These are phyloP conservation scores for Pyrgus malvae DNA, from an alignment of 2,888 invertebrate genomes.

Conservation along the genomic window DNA sequence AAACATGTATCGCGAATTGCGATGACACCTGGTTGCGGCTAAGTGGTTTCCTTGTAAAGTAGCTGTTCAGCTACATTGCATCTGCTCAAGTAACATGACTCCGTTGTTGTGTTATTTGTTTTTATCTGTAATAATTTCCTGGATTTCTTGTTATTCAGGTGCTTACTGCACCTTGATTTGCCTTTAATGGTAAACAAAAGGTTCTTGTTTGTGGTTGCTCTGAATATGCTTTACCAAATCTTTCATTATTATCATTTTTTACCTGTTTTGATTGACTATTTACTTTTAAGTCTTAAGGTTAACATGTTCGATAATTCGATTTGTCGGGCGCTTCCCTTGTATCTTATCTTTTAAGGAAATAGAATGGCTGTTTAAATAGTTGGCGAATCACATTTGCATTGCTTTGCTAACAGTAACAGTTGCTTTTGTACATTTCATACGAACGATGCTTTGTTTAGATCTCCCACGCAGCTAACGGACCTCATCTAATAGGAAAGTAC, in stretches of 20 bases:
- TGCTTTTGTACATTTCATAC: conserved; percentile 47
- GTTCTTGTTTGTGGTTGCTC: too few species aligned
- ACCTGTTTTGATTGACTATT: too few species aligned
- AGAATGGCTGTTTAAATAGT: background rate
- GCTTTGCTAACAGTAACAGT: conserved; percentile 21
- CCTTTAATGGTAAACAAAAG: too few species aligned
- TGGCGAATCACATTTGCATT: conserved; percentile 19
- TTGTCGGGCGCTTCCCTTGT: too few species aligned
- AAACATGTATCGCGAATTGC: conserved; percentile 32
- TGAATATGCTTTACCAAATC: too few species aligned
- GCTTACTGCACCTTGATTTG: background rate
- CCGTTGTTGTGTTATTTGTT: background rate
- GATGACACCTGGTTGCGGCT: conserved; percentile 11
- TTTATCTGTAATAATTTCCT: background rate
- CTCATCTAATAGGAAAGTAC: conserved; percentile 42
- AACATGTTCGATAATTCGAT: too few species aligned
- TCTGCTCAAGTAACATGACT: conserved; percentile 12
- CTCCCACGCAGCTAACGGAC: conserved; percentile 73
- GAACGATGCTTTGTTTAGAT: conserved; percentile 60
- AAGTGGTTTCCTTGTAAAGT: conserved; percentile 6
- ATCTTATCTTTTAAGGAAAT: background rate
- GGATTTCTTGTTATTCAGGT: background rate
- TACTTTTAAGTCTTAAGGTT: too few species aligned
- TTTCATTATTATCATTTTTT: too few species aligned
- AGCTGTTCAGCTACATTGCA: conserved; percentile 1